Base-by-base conservation (phyloP, 2,113 vertebrate species). In the Probosciger aterrimus region DNA sequence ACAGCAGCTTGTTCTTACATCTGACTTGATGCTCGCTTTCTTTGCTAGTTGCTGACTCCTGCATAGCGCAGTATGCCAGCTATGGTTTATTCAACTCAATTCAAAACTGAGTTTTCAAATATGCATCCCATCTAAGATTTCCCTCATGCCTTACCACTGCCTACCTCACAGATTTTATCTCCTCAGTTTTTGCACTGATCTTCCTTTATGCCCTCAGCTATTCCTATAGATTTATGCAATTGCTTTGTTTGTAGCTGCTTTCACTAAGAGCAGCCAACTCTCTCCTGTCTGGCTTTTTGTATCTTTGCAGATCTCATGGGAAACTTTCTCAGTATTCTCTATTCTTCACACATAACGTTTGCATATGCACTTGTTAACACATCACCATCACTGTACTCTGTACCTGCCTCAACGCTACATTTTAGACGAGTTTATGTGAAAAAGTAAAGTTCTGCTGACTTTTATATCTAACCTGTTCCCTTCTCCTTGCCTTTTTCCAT, bases 81-180 rank as follows among this genome's bases (percentile, higher is more conserved):
- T 78, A 31, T 33, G 33, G 18, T 53, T 92, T 64, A 68, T 69
- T 90, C 19, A 73, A 53, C 37, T 57, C 18, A 31, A 55, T 90
- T 74, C 2, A 70, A 92, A 90, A 59, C 14, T 6, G 7, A 64
- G 50, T 67, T 64, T 82, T 83, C 23, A 60, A 67, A 90, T 24
- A 27, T 16, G n/a, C 90, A 75, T 71, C 24, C 44, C 43, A 28
- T 55, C 79, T 88, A 67, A 93, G 33, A 81, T 71, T 92, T 93
- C 35, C 41, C 35, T 92, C 33, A 39, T 46, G 60, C 49, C 39
- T 86, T 88, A 67, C 85, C 28, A 62, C 76, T 86, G 47, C 71
- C 76, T 88, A 64, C 76, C 75, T 93, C 88, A 93, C 50, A 74
- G 82, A 90, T 88, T 65, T 94, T 80, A 80, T 92, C 75, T 86